Evolutionary conservation across 2,797 vertebrate genomes (phyloP).

Genomic region (Myotis vivesi): DNA sequence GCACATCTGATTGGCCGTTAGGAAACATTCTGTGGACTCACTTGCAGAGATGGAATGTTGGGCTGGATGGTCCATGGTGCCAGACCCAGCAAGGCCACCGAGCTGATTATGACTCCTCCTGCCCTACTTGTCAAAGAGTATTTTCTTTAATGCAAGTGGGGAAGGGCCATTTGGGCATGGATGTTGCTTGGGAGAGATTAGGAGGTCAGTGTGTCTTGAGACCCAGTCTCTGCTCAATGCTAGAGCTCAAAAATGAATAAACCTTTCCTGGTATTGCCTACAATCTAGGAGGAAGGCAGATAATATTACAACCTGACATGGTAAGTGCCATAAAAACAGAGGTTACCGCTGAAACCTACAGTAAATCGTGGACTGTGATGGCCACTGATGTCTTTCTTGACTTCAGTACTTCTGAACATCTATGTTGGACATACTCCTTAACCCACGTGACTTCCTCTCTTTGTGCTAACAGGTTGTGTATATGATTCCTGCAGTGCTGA

Average conservation of each 20-base stretch:
- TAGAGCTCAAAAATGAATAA: neutral
- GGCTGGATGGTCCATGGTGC: neutral
- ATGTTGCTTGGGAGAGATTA: neutral
- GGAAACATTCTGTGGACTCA: neutral
- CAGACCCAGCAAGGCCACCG: neutral
- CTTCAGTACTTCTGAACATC: neutral
- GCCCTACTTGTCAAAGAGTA: neutral
- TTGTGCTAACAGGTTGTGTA: conserved; percentile 81
- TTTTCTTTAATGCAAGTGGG: neutral
- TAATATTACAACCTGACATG: neutral
- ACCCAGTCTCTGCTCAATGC: neutral
- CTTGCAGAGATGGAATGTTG: neutral
- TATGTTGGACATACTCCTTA: neutral
- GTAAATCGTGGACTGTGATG: neutral
- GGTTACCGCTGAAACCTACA: neutral
- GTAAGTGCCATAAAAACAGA: neutral
- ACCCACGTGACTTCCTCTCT: neutral
- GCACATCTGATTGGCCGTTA: neutral
- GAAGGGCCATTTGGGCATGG: neutral
- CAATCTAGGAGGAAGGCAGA: neutral
- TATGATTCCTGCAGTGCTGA: conserved; percentile 80
- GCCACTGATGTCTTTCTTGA: neutral
- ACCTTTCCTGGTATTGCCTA: neutral
- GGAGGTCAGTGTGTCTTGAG: neutral
- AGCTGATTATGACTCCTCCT: neutral